Evolutionary conservation across 2,888 invertebrate species (phyloP), one percentile per base, ranked within the genome.

Genomic region (Tortricodes alternella): DNA sequence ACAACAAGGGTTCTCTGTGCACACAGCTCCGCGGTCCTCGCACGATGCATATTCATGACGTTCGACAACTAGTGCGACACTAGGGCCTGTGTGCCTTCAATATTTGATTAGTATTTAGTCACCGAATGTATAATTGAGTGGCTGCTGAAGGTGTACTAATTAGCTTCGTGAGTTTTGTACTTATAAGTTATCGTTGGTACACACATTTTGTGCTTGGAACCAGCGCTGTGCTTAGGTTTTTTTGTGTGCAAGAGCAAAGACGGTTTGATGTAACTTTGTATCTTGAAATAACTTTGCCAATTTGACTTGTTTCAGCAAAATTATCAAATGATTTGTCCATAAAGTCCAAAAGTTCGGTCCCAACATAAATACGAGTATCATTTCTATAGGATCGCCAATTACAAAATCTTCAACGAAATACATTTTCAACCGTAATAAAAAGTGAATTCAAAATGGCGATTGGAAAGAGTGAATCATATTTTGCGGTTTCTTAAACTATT

Each of bases 31-130:
- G 80, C 81, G 78, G 78, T 76, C 75, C 76, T 78, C 74, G 75
- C 78, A 70, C 76, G 76, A 83, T 89, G 83, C 87, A 89, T 89
- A 90, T 90, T 87, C 84, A 89, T 89, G 80, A 83, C 73, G 83
- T 87, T 79, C 83, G 78, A 84, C 85, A 80, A 74, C 80, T 75
- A 78, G 78, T 73, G 70, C 74, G 74, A 81, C 82, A 83, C 83
- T 77, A 78, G 75, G 76, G 74, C 78, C 74, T 80, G 83, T 69
- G 66, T 74, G 67, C 66, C 65, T 58, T 75, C 75, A 87, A 86
- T 85, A 82, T 87, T 86, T 82, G 76, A 71, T 68, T 61, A 68
- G 65, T 73, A 70, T 76, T 78, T 77, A 75, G 48, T 75, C 67
- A 71, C 70, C 69, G 73, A 66, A 66, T 67, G 69, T 62, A 66